Percentiles rank a stretch among this genome's conserved stretches.
phyloP scores from a whole-genome alignment of 2,113 vertebrate species.

The Eubucco bourcierii region DNA sequence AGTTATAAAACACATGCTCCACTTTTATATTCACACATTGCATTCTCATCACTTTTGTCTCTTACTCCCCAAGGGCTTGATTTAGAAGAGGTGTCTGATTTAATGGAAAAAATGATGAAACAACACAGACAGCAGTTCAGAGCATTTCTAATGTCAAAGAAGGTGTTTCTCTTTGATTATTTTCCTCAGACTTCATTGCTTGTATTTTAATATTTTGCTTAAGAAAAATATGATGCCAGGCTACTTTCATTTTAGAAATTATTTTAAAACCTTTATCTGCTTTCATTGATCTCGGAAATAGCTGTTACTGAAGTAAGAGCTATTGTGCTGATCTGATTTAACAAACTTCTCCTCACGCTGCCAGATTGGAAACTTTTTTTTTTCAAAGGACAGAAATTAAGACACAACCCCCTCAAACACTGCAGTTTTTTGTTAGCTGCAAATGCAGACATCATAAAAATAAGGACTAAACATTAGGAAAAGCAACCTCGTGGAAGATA shows the following conservation, averaged over 20 bases:
- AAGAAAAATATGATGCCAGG: constrained; percentile 58
- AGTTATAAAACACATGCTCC: constrained; percentile 70
- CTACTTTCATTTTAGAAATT: constrained; percentile 15
- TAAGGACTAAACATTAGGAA: not conserved
- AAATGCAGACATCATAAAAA: not conserved
- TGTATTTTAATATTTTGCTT: constrained; percentile 70
- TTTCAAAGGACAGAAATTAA: not conserved
- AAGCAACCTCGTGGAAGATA: not conserved
- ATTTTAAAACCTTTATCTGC: not conserved
- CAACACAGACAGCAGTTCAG: constrained; percentile 75
- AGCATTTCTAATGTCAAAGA: constrained; percentile 60
- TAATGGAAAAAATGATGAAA: constrained; percentile 85
- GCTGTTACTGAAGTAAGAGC: not conserved
- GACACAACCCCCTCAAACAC: accelerated
- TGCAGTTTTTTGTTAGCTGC: not conserved
- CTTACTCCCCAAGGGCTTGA: constrained; percentile 79
- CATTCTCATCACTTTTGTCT: constrained; percentile 76
- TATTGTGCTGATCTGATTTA: not conserved
- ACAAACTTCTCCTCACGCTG: not conserved
- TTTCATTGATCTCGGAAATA: not conserved
- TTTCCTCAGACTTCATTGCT: constrained; percentile 44
- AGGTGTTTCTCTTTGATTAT: constrained; percentile 72
- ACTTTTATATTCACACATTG: constrained; percentile 69
- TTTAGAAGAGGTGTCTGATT: constrained; percentile 87
- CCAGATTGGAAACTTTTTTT: not conserved